A percentile compares a stretch with the other conserved stretches of the same genome.
These are phyloP conservation scores for Hirtodrosophila histrioides DNA, from an alignment of 2,888 invertebrate species.

Conservation along the genomic window DNA sequence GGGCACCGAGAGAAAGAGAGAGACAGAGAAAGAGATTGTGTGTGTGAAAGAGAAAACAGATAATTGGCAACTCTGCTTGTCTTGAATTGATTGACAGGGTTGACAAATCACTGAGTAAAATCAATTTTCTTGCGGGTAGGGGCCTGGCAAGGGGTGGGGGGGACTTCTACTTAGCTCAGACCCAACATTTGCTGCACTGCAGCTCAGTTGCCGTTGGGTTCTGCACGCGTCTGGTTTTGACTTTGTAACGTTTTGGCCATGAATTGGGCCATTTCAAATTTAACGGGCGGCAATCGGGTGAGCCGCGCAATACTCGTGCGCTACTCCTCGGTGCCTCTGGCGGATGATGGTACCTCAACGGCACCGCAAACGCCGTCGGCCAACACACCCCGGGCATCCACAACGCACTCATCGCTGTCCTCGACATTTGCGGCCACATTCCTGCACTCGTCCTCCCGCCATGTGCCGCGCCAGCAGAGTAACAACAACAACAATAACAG, in stretches of 20 bases:
- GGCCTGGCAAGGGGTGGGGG: neutral
- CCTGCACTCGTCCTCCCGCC: conserved; percentile 71
- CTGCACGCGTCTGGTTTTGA: conserved; percentile 35
- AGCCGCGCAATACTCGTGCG: conserved; percentile 84
- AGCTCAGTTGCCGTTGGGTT: conserved; percentile 64
- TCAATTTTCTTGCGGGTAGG: conserved; percentile 26
- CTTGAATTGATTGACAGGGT: conserved; percentile 71
- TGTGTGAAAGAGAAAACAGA: conserved; percentile 14
- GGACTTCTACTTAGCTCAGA: neutral
- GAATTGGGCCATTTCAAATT: conserved; percentile 84
- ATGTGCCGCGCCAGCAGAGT: conserved; percentile 71
- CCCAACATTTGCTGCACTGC: conserved; percentile 13
- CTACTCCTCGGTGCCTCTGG: conserved; percentile 83
- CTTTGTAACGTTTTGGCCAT: conserved; percentile 59
- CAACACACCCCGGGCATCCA: conserved; percentile 57
- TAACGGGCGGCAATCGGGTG: conserved; percentile 84
- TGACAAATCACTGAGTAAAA: conserved; percentile 49
- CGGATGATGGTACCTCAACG: conserved; percentile 73
- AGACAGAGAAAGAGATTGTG: neutral
- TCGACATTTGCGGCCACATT: conserved; percentile 79
- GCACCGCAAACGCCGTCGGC: conserved; percentile 72
- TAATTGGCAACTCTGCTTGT: conserved; percentile 44
- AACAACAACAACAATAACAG: conserved; percentile 14
- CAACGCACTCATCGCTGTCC: conserved; percentile 62
- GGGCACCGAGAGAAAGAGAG: conserved; percentile 1